Percentiles rank a stretch among this genome's conserved stretches.
Conservation (phyloP, 2,113 vertebrate species). For the Oncorhynchus gorbuscha region DNA sequence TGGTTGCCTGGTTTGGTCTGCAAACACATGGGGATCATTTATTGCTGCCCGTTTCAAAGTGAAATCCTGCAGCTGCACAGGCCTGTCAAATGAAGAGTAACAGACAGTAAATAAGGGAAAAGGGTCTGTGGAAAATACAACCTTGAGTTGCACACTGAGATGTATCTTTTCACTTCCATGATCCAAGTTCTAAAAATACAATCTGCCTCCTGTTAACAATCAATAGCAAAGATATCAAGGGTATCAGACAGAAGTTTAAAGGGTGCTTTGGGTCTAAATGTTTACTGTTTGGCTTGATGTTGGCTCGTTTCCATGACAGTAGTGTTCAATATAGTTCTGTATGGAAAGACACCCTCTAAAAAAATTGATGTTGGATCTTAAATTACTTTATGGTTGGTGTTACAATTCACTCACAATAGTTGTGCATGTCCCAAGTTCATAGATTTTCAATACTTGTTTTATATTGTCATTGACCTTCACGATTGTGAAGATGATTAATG, state of each 20-base stretch:
- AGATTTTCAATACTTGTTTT: too few species aligned
- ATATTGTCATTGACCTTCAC: too few species aligned
- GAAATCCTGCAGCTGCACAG: slow-evolving; percentile 9
- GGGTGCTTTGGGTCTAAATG: not conserved
- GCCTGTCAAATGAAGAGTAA: slow-evolving; percentile 13
- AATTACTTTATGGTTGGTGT: too few species aligned
- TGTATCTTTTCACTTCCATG: not conserved
- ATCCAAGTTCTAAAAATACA: not conserved
- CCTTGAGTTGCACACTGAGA: not conserved
- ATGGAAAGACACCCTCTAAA: too few species aligned
- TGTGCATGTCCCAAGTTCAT: too few species aligned
- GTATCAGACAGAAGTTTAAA: not conserved
- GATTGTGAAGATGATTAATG: too few species aligned
- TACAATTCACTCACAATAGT: too few species aligned
- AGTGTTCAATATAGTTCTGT: too few species aligned
- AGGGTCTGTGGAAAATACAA: not conserved
- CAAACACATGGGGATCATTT: not conserved
- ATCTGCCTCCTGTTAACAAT: not conserved
- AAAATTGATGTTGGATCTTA: too few species aligned
- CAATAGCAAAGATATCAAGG: not conserved
- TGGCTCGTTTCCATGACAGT: too few species aligned
- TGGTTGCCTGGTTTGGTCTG: not conserved
- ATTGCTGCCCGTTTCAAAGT: not conserved
- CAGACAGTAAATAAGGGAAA: slow-evolving; percentile 16
- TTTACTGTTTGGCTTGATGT: too few species aligned